Conservation (phyloP, 2,888 invertebrate species). For the Hirudinaria manillensis region DNA sequence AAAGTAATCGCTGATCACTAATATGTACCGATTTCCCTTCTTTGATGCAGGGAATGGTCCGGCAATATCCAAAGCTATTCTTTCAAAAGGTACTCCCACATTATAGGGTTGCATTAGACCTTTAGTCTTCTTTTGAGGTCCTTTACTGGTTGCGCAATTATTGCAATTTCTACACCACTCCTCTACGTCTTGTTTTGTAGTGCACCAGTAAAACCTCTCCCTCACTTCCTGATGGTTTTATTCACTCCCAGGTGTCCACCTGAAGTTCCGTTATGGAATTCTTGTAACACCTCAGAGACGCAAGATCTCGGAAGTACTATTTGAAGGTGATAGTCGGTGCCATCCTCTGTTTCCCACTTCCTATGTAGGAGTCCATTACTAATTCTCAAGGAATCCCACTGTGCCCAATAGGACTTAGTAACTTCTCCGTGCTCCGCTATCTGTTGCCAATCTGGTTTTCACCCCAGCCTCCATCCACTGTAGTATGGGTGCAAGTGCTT, state of each 20-base stretch:
- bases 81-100: slow-evolving; percentile 11
- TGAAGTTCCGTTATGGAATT: not conserved
- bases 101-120: not conserved
- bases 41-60: no score
- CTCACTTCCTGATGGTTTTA: not conserved
- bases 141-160: not conserved
- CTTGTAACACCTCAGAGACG: not conserved
- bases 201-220: not conserved
- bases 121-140: not conserved
- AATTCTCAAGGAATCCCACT: no score
- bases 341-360: not conserved
- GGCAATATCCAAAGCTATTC: not conserved
- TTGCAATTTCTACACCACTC: not conserved
- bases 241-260: slow-evolving; percentile 23
- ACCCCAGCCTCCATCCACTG: not conserved
- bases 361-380: not conserved
- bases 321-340: not conserved
- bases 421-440: not conserved
- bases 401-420: not conserved
- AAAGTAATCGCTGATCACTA: not conserved
- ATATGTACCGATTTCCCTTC: no score
- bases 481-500: not conserved
- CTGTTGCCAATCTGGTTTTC: not conserved
- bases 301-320: not conserved
- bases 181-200: not conserved